phyloP scores from a whole-genome alignment of 2,888 invertebrate genomes.

The Junonia oenone region DNA sequence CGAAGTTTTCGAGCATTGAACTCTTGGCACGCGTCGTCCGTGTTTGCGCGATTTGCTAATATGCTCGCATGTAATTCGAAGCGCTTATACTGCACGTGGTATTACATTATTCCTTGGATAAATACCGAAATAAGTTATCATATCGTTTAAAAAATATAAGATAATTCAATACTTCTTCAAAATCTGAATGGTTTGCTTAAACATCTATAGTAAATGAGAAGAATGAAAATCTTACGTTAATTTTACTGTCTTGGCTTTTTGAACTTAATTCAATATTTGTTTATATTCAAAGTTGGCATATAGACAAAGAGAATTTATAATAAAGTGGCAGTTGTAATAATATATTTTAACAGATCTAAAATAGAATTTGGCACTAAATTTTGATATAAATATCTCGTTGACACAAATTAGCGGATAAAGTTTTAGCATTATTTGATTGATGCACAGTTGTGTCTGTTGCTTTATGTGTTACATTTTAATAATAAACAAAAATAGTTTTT shows the following conservation, averaged over 20 bases:
- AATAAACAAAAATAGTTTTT: too few species aligned
- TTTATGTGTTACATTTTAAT: not conserved
- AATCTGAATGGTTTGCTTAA: too few species aligned
- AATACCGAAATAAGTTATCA: not conserved
- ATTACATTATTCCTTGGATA: conserved; percentile 7
- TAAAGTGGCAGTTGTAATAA: not conserved
- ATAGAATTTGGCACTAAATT: not conserved
- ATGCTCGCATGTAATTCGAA: conserved; percentile 17
- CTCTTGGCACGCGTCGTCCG: conserved; percentile 27
- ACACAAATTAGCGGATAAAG: not conserved
- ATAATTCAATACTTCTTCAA: too few species aligned
- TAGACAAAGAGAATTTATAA: not conserved
- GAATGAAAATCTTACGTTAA: too few species aligned
- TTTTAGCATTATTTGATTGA: not conserved
- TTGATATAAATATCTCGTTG: not conserved
- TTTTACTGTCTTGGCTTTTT: not conserved
- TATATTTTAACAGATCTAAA: not conserved
- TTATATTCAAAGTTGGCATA: not conserved
- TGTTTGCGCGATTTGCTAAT: conserved; percentile 22
- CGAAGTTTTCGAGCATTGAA: conserved; percentile 33
- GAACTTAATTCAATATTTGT: not conserved
- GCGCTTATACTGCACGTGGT: conserved; percentile 16
- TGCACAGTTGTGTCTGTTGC: not conserved
- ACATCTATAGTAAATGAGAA: too few species aligned
- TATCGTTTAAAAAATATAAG: too few species aligned